These are phyloP conservation scores for Sphenopsis melanotis DNA, from an alignment of 2,797 vertebrate genomes.

Conservation along the genomic window DNA sequence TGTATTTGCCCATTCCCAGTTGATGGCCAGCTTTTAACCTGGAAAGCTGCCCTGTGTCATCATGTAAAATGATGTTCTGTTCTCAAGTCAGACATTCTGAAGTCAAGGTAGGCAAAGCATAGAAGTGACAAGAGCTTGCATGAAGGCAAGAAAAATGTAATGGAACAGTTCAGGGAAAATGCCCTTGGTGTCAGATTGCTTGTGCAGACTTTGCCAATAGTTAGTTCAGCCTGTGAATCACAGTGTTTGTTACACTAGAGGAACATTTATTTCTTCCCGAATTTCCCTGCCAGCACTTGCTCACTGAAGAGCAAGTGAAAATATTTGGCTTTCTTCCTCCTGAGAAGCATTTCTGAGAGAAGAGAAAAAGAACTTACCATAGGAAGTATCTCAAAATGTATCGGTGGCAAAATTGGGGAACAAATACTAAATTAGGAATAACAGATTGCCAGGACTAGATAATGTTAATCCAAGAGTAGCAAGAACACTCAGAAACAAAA, in stretches of 20 bases:
- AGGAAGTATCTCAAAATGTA: background rate
- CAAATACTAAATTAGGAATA: background rate
- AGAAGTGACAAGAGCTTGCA: background rate
- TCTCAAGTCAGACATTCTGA: background rate
- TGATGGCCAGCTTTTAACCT: background rate
- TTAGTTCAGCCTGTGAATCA: background rate
- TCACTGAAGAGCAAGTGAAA: background rate
- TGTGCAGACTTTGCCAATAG: background rate
- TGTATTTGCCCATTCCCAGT: fast-evolving
- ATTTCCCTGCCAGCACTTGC: background rate
- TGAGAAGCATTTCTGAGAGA: background rate
- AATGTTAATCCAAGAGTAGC: background rate
- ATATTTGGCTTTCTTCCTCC: background rate
- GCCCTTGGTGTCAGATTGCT: background rate
- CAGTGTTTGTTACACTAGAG: background rate
- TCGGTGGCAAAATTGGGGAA: background rate
- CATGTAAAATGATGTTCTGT: background rate
- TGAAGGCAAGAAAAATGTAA: background rate
- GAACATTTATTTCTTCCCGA: background rate
- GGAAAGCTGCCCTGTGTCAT: background rate
- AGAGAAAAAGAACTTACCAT: background rate
- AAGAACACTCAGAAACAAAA: background rate
- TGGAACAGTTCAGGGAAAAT: background rate
- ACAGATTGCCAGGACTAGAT: background rate
- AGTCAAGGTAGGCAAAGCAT: background rate